Evolutionary conservation across 2,797 vertebrate genomes (phyloP).

Genomic region (Pyrrhura leucotis): DNA sequence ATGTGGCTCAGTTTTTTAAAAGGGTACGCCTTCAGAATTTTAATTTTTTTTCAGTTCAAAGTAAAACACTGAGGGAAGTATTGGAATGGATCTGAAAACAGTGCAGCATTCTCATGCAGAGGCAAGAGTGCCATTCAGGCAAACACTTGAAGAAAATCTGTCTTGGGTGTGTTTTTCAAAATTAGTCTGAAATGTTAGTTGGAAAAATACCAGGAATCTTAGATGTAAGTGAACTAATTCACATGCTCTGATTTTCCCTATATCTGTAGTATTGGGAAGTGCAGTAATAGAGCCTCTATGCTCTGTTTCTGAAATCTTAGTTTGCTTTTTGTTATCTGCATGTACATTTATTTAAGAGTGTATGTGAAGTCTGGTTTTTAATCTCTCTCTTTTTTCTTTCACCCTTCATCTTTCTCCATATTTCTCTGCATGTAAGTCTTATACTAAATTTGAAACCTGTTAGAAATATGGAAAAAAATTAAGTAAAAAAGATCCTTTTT

Average conservation of each 20-base stretch:
- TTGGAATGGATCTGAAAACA: conserved; percentile 24
- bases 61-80: conserved; percentile 41
- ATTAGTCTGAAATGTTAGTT: neutral
- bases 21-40: conserved; percentile 16
- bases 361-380: neutral
- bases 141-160: conserved; percentile 17
- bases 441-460: neutral
- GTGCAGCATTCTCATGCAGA: neutral
- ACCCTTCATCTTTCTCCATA: neutral
- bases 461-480: neutral
- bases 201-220: conserved; percentile 7
- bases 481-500: neutral
- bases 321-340: neutral
- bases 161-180: conserved; percentile 18
- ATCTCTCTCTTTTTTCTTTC: neutral
- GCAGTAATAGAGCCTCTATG: neutral
- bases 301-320: neutral
- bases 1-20: conserved; percentile 62
- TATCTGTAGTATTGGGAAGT: neutral
- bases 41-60: conserved; percentile 14
- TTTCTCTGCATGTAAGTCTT: neutral
- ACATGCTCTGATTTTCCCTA: neutral
- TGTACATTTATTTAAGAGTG: neutral
- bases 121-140: neutral
- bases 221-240: neutral